Evolutionary conservation across 2,888 invertebrate species (phyloP).

Genomic region (Phyllotreta striolata): DNA sequence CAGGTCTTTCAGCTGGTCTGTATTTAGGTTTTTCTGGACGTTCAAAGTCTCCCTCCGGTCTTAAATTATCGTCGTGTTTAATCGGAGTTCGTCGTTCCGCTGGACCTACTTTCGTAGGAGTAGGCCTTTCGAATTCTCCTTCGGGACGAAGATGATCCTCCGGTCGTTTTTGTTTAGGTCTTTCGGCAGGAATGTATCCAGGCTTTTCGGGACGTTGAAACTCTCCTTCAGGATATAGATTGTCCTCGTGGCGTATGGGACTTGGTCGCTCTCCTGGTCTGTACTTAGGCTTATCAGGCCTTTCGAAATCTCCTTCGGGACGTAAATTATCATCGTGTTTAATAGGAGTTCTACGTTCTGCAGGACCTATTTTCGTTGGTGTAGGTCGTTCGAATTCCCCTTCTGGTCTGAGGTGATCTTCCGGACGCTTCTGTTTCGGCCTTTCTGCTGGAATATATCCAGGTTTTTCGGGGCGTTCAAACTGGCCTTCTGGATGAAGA

Average conservation of each 20-base stretch:
- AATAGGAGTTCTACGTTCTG: constrained; percentile 57
- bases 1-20: constrained; percentile 60
- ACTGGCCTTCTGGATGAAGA: constrained; percentile 67
- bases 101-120: constrained; percentile 56
- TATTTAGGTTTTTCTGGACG: constrained; percentile 59
- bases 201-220: constrained; percentile 57
- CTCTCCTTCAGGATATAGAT: constrained; percentile 64
- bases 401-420: constrained; percentile 59
- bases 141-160: constrained; percentile 63
- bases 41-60: constrained; percentile 63
- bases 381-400: constrained; percentile 63
- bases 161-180: constrained; percentile 59
- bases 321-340: constrained; percentile 66
- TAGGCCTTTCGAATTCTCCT: constrained; percentile 61
- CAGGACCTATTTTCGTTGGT: constrained; percentile 59
- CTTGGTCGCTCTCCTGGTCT: constrained; percentile 61
- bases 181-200: constrained; percentile 58
- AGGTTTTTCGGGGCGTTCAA: constrained; percentile 60
- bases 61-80: constrained; percentile 61
- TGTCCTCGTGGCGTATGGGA: constrained; percentile 63
- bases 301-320: constrained; percentile 60
- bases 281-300: constrained; percentile 56
- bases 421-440: constrained; percentile 54
- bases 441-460: constrained; percentile 59
- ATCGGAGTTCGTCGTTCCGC: constrained; percentile 57